Base-by-base conservation (phyloP, 1,140 invertebrate genomes). In the Himalopsyche phryganea region DNA sequence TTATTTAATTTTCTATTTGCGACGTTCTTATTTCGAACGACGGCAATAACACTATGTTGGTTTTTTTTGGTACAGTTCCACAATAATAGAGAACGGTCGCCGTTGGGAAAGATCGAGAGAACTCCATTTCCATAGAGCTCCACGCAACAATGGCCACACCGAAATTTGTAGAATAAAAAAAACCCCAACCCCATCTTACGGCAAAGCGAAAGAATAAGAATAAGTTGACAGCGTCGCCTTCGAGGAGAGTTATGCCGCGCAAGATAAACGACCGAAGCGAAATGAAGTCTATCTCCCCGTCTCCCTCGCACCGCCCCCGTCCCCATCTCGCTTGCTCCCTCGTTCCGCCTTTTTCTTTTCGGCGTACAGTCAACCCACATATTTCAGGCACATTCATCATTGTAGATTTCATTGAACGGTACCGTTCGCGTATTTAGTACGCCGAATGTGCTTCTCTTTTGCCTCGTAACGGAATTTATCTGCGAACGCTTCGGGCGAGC, bases 261-360 rank as follows among this genome's bases (percentile, higher is more conserved):
- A 76, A 78, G 75, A 78, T 78, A 78, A 78, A 78, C 75, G 76
- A 73, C 75, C 69, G 70, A 70, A 72, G 74, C 75, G 75, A 77
- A 78, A 78, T 78, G 76, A 78, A 78, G 75, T 60, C 68, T 40
- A 40, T 40, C 38, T 40, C 23, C 42, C 51, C 20, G 40, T 19
- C 49, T 28, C 28, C 42, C 42, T 11, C 14, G 32, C 44, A 36
- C 19, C 46, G 20, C 46, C 38, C 38, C 47, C 54, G 3, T 20
- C n/a, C 32, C 13, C 11, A 20, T 6, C 17, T 41, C 7, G 38
- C 41, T 40, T n/a, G 20, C 51, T 46, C 18, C 15, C 50, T 33
- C 40, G 19, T 48, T 18, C 33, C 32, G 41, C 52, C 51, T 57
- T 57, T 58, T 63, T 59, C 61, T 58, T 63, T 63, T 56, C 56